Percentiles rank a stretch among this genome's conserved stretches.
Conservation (phyloP, 2,888 invertebrate genomes). For the Tetranychus piercei region DNA sequence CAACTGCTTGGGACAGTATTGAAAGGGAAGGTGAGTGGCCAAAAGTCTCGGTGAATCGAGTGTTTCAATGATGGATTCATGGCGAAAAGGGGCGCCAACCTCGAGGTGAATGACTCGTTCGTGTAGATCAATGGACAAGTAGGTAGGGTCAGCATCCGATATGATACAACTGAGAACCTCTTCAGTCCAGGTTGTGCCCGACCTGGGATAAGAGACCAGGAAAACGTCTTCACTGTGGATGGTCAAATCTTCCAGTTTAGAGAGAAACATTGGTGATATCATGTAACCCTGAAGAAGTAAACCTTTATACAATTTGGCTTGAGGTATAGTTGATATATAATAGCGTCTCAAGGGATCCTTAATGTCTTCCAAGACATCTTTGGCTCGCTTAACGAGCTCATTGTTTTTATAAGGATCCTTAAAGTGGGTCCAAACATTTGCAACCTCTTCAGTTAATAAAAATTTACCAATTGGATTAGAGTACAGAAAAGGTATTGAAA, state of each 20-base stretch:
- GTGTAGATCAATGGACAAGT: conserved; percentile 29
- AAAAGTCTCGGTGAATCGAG: conserved; percentile 30
- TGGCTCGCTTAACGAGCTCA: background rate
- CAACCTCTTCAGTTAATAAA: conserved; percentile 16
- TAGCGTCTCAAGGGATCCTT: conserved; percentile 1
- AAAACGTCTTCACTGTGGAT: conserved; percentile 59
- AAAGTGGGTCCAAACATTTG: conserved; percentile 2
- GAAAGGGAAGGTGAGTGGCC: conserved; percentile 31
- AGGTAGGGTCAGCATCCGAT: conserved; percentile 23
- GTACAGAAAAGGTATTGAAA: conserved; percentile 18
- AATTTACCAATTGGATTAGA: conserved; percentile 17
- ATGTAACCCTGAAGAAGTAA: conserved; percentile 26
- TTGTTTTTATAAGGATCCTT: conserved; percentile 7
- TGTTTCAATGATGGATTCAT: background rate
- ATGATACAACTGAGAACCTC: conserved; percentile 28
- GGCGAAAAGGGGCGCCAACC: conserved; percentile 25
- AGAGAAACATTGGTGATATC: conserved; percentile 24
- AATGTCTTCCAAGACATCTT: conserved; percentile 13
- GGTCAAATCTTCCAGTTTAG: conserved; percentile 40
- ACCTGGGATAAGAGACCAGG: conserved; percentile 70
- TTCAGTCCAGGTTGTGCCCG: conserved; percentile 35
- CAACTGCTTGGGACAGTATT: conserved; percentile 25
- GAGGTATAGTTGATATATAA: conserved; percentile 25
- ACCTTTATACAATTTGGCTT: conserved; percentile 24
- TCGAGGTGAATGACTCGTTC: conserved; percentile 29